phyloP scores from a whole-genome alignment of 2,113 vertebrate species.

The Saguinus imperator region DNA sequence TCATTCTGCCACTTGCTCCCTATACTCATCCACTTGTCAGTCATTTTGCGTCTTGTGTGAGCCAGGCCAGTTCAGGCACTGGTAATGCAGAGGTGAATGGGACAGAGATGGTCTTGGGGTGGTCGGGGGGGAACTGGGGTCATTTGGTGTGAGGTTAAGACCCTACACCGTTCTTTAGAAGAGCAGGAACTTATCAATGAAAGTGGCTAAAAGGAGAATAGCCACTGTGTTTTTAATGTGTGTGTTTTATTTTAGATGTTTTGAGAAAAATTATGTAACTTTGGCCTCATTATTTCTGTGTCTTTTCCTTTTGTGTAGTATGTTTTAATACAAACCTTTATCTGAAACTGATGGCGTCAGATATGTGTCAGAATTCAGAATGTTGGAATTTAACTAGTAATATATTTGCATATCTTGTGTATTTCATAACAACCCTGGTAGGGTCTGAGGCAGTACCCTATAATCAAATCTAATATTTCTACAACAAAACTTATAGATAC shows the following conservation, averaged over 20 bases:
- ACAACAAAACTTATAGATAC: neutral
- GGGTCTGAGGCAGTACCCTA: neutral
- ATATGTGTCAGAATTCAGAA: neutral
- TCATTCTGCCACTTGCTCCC: neutral
- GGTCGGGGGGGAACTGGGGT: neutral
- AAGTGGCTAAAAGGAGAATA: neutral
- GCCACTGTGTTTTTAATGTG: neutral
- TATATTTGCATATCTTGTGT: neutral
- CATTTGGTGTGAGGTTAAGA: neutral
- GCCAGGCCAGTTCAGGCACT: neutral
- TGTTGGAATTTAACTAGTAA: neutral
- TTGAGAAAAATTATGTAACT: neutral
- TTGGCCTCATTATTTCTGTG: neutral
- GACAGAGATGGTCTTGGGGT: neutral
- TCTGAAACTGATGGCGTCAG: neutral
- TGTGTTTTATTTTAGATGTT: neutral
- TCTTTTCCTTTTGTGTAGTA: neutral
- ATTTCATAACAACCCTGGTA: neutral
- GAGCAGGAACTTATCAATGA: neutral
- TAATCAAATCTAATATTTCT: neutral
- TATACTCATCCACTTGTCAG: neutral
- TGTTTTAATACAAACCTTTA: neutral
- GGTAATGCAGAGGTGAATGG: neutral
- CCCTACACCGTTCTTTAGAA: neutral
- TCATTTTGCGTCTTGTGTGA: neutral